These are phyloP conservation scores for Pungitius pungitius DNA, from an alignment of 2,113 vertebrate species.

Conservation along the genomic window DNA sequence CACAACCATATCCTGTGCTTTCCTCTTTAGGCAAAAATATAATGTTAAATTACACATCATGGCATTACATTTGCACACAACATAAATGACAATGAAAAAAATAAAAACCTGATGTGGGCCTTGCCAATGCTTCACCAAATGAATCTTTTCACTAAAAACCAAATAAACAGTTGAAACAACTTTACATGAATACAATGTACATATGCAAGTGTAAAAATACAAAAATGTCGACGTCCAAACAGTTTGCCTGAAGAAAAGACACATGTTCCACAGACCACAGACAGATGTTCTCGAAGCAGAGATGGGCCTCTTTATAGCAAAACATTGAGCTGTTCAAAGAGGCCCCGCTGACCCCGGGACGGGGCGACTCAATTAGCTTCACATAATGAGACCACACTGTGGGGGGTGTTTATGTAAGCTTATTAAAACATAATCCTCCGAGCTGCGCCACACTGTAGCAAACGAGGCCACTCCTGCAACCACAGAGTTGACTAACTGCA, in stretches of 20 bases:
- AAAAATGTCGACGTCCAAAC: slow-evolving; percentile 26
- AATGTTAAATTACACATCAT: background rate
- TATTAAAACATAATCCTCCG: slow-evolving; percentile 77
- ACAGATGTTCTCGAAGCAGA: slow-evolving; percentile 65
- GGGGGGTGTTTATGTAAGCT: slow-evolving; percentile 73
- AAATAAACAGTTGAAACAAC: slow-evolving; percentile 1
- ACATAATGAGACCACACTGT: slow-evolving; percentile 65
- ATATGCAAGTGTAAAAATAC: slow-evolving; percentile 19
- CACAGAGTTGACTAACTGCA: slow-evolving; percentile 34
- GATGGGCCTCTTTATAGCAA: slow-evolving; percentile 62
- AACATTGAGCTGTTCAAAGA: slow-evolving; percentile 63
- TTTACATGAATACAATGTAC: slow-evolving; percentile 6
- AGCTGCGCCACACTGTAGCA: slow-evolving; percentile 52
- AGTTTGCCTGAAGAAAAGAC: slow-evolving; percentile 43
- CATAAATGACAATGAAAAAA: background rate
- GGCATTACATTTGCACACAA: background rate
- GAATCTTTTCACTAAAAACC: too few species aligned
- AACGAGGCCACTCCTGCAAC: slow-evolving; percentile 32
- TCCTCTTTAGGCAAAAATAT: slow-evolving; percentile 6
- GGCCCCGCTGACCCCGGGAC: slow-evolving; percentile 59
- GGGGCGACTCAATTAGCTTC: slow-evolving; percentile 65
- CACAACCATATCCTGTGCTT: slow-evolving; percentile 14
- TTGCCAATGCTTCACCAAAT: background rate
- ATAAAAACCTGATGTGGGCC: background rate
- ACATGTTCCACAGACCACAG: slow-evolving; percentile 58